Base-by-base conservation (phyloP, 2,797 vertebrate species). In the Acropternis orthonyx region DNA sequence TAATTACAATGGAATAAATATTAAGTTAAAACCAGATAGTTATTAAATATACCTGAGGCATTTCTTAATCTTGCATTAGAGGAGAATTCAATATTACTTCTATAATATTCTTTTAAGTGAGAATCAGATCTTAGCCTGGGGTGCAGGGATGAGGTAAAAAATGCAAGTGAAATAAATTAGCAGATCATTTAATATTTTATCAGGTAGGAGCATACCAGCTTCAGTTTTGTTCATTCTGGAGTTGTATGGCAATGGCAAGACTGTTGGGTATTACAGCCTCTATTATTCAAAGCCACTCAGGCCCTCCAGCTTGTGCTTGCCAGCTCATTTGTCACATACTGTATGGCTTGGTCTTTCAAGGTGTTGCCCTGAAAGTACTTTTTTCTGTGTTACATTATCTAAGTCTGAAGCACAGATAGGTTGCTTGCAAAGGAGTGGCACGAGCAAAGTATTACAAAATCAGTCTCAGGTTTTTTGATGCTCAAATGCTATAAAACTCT, bases 1-100 rank as follows among this genome's bases (percentile, higher is more conserved):
- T 84, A 61, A 59, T 93, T 68, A 52, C 41, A 43, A 66, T 71
- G 59, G 56, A 89, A 84, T 94, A 95, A 95, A 85, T 90, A 87
- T 41, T 66, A 77, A 46, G 51, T 39, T 91, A 55, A 92, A 95
- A 76, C 13, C 30, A 67, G 41, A 44, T 89, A 52, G 28, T 84
- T 95, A 84, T 84, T 88, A 91, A 86, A 92, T 92, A 56, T 37
- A 76, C 61, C 20, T 18, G 32, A 86, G 74, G 66, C 67, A 43
- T 82, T 90, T 61, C 44, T 56, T 80, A 74, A 87, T 89, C 62
- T 74, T 80, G 5, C 83, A 18, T 66, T 85, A 80, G 61, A 89
- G 46, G 36, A 69, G 48, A 93, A 94, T 73, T 92, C 36, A 74
- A 9, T 96, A 93, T 88, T 93, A 69, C 36, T 46, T 88, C 41